These are phyloP conservation scores for Cremastobaeus sp. DNA, from an alignment of 2,888 invertebrate genomes.

Conservation along the genomic window DNA sequence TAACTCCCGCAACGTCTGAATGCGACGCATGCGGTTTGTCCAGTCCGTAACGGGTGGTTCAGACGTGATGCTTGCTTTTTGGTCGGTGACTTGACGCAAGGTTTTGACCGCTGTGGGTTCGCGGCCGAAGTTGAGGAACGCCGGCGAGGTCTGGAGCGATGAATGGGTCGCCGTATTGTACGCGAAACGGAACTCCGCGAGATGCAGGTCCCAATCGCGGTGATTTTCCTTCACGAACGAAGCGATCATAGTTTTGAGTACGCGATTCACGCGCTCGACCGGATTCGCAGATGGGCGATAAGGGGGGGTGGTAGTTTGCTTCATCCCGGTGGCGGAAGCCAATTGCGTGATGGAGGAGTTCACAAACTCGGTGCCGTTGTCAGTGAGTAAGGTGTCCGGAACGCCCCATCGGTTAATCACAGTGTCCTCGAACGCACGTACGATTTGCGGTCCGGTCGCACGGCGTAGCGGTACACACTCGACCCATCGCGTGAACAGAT, in stretches of 20 bases:
- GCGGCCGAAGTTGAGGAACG: not conserved
- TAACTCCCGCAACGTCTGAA: not conserved
- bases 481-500: not conserved
- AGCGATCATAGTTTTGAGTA: not conserved
- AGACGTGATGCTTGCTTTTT: too few species aligned
- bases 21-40: not conserved
- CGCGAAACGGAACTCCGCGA: not conserved
- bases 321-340: not conserved
- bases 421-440: not conserved
- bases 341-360: not conserved
- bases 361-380: not conserved
- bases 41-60: not conserved
- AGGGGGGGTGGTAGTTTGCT: not conserved
- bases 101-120: not conserved
- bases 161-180: not conserved
- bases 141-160: not conserved
- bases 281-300: not conserved
- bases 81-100: not conserved
- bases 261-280: not conserved
- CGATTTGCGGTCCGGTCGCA: not conserved
- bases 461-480: slow-evolving; percentile 1
- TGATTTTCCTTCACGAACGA: not conserved
- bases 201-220: not conserved
- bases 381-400: not conserved
- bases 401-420: not conserved